Evolutionary conservation across 2,888 invertebrate genomes (phyloP).

Genomic region (Cephus sareptanus): DNA sequence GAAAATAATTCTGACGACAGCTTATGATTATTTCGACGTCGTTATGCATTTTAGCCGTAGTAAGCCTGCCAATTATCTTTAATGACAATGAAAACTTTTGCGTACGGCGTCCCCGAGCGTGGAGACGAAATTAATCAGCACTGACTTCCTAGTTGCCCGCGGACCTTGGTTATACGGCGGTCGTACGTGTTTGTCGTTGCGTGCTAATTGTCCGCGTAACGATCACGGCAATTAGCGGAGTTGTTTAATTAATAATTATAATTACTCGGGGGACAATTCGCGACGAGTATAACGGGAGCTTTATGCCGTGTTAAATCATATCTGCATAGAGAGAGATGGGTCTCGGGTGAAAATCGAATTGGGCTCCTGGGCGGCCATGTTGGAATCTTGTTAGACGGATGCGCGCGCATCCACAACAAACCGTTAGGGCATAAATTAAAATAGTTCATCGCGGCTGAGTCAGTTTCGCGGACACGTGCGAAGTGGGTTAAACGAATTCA

Average conservation of each 20-base stretch:
- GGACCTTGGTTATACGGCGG: not conserved
- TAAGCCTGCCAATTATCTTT: not conserved
- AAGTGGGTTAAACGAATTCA: constrained; percentile 1
- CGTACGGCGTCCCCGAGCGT: not conserved
- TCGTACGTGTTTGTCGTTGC: not conserved
- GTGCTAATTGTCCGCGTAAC: constrained; percentile 12
- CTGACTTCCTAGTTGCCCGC: not conserved
- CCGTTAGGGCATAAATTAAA: not conserved
- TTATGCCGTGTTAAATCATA: too few species aligned
- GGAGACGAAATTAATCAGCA: not conserved
- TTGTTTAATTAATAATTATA: constrained; percentile 1
- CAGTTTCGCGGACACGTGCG: not conserved
- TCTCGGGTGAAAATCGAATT: not conserved
- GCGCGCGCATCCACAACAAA: not conserved
- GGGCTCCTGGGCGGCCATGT: not conserved
- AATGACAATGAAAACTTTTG: not conserved
- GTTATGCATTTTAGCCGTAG: not conserved
- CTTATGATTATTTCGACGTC: not conserved
- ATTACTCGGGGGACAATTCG: not conserved
- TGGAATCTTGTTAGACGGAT: not conserved
- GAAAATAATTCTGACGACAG: not conserved
- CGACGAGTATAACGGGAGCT: not conserved
- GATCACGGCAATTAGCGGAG: constrained; percentile 13
- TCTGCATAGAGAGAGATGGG: too few species aligned
- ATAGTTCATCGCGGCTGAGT: not conserved